phyloP scores from a whole-genome alignment of 2,113 vertebrate species.

The Hucho hucho region DNA sequence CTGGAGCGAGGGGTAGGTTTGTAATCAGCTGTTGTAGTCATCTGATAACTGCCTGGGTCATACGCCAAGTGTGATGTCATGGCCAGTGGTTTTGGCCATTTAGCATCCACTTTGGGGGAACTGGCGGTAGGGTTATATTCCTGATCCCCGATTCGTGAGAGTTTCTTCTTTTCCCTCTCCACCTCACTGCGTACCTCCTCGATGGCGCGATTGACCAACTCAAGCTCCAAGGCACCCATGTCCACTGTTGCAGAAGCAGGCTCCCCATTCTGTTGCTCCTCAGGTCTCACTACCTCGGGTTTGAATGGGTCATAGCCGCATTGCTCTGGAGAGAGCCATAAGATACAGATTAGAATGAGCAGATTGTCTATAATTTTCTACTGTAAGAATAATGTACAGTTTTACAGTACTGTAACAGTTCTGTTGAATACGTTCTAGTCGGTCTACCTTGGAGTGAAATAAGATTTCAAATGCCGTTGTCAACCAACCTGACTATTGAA shows the following conservation, averaged over 20 bases:
- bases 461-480: too few species aligned
- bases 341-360: constrained; percentile 1
- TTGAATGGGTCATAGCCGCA: constrained; percentile 92
- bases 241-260: constrained; percentile 59
- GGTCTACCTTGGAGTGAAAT: too few species aligned
- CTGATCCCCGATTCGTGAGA: constrained; percentile 79
- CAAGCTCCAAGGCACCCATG: constrained; percentile 80
- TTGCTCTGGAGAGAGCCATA: constrained; percentile 71
- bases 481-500: too few species aligned
- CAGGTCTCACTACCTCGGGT: constrained; percentile 81
- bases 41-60: constrained; percentile 78
- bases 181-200: constrained; percentile 89
- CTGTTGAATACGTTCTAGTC: background rate
- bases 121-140: constrained; percentile 35
- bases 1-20: constrained; percentile 85
- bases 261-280: constrained; percentile 72
- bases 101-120: constrained; percentile 19
- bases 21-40: constrained; percentile 74
- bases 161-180: constrained; percentile 88
- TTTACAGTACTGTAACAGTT: background rate
- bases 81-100: constrained; percentile 26
- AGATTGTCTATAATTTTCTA: background rate
- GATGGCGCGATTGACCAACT: constrained; percentile 92
- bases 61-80: constrained; percentile 56
- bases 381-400: background rate